Conservation (phyloP, 1,140 invertebrate genomes). For the Zaprionus inermis region DNA sequence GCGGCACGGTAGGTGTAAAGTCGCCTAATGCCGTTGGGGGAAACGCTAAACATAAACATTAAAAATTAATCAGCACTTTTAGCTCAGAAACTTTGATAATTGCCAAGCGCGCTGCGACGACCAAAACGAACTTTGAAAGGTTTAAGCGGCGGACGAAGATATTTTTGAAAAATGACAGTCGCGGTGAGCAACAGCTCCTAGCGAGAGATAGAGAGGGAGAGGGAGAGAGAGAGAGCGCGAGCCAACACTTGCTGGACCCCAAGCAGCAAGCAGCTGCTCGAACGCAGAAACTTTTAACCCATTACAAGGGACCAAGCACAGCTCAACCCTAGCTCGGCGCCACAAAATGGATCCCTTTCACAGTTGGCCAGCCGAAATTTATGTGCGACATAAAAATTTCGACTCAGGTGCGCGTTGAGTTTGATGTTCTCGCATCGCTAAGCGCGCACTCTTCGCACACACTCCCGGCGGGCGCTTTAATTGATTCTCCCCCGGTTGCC, state of each 20-base stretch:
- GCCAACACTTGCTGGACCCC: slow-evolving; percentile 2
- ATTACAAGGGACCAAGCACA: slow-evolving; percentile 24
- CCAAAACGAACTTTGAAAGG: slow-evolving; percentile 40
- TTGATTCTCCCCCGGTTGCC: slow-evolving; percentile 45
- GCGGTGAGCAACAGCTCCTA: background rate
- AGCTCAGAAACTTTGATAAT: slow-evolving; percentile 74
- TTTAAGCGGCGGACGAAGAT: slow-evolving; percentile 27
- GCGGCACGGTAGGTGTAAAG: background rate
- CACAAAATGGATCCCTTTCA: slow-evolving; percentile 27
- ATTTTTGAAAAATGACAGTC: slow-evolving; percentile 41
- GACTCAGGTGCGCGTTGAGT: slow-evolving; percentile 74
- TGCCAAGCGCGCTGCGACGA: slow-evolving; percentile 48
- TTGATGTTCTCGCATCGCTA: slow-evolving; percentile 48
- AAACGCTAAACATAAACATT: slow-evolving; percentile 71
- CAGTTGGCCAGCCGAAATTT: slow-evolving; percentile 54
- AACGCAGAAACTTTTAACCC: slow-evolving; percentile 39
- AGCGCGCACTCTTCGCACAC: slow-evolving; percentile 25
- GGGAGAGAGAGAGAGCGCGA: background rate
- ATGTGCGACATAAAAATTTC: slow-evolving; percentile 73
- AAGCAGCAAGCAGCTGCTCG: slow-evolving; percentile 1
- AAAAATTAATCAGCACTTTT: slow-evolving; percentile 83
- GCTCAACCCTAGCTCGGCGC: background rate
- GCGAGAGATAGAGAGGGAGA: background rate
- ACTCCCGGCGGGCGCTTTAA: slow-evolving; percentile 58
- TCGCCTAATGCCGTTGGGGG: slow-evolving; percentile 10